Evolutionary conservation across 2,113 vertebrate species (phyloP).

Genomic region (Fregetta grallaria): DNA sequence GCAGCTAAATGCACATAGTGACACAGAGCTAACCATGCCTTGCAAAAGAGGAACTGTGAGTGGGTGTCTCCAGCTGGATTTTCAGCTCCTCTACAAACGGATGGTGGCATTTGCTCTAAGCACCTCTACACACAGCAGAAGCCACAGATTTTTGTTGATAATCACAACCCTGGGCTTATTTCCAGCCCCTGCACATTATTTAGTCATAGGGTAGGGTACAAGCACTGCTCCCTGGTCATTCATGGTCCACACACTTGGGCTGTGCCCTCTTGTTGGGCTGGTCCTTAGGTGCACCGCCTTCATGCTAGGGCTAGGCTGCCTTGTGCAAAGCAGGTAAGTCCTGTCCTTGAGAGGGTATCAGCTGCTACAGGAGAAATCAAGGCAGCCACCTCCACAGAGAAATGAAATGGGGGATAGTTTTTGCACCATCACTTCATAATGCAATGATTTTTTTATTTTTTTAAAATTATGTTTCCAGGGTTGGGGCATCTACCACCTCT

Average conservation of each 20-base stretch:
- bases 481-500: too few relatives aligned
- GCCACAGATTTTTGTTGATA: neutral
- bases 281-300: rapidly evolving
- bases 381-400: neutral
- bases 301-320: neutral
- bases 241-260: neutral
- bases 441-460: neutral
- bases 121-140: neutral
- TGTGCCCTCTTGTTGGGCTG: neutral
- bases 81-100: neutral
- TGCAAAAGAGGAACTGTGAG: neutral
- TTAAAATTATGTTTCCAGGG: neutral
- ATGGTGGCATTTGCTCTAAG: neutral
- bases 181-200: neutral
- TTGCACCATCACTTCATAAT: neutral
- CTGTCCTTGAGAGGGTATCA: neutral
- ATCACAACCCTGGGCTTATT: neutral
- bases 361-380: neutral
- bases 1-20: neutral
- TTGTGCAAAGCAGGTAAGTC: neutral
- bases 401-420: neutral
- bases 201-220: neutral
- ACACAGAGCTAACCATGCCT: neutral
- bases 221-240: neutral
- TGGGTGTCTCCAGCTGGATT: neutral